Conservation (phyloP, 2,888 invertebrate genomes). For the Chesias legatella region DNA sequence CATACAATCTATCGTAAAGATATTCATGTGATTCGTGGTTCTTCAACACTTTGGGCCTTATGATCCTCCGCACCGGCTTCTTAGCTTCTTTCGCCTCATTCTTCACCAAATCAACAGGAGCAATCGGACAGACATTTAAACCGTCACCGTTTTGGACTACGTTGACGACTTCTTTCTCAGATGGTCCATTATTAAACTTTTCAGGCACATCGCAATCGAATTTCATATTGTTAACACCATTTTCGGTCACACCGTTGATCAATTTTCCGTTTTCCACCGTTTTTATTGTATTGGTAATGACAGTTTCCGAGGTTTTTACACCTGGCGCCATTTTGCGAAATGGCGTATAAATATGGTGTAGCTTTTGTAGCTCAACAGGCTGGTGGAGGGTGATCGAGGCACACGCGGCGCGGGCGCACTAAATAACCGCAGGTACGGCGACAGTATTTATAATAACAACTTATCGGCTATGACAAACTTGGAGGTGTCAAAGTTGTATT, state of each 20-base stretch:
- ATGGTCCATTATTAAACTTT: no score
- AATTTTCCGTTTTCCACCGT: slow-evolving; percentile 33
- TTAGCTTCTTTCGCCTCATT: slow-evolving; percentile 23
- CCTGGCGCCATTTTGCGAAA: slow-evolving; percentile 73
- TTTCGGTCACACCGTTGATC: slow-evolving; percentile 36
- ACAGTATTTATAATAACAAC: slow-evolving; percentile 62
- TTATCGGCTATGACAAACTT: slow-evolving; percentile 48
- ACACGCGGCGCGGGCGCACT: slow-evolving; percentile 55
- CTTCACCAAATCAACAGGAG: slow-evolving; percentile 30
- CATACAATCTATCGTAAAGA: slow-evolving; percentile 66
- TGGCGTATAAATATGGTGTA: slow-evolving; percentile 17
- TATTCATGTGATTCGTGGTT: slow-evolving; percentile 58
- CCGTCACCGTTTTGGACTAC: neutral
- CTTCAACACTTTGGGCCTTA: slow-evolving; percentile 64
- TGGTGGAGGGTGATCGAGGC: slow-evolving; percentile 36
- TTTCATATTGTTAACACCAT: neutral
- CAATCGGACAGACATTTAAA: slow-evolving; percentile 29
- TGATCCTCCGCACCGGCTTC: slow-evolving; percentile 47
- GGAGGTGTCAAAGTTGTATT: slow-evolving; percentile 38
- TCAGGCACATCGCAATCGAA: no score
- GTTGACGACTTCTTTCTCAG: neutral
- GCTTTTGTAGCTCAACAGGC: slow-evolving; percentile 2
- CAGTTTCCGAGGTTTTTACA: slow-evolving; percentile 52
- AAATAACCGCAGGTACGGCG: slow-evolving; percentile 43
- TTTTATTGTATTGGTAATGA: slow-evolving; percentile 42